Conservation (phyloP, 2,888 invertebrate species). For the Schizotus pectinicornis region DNA sequence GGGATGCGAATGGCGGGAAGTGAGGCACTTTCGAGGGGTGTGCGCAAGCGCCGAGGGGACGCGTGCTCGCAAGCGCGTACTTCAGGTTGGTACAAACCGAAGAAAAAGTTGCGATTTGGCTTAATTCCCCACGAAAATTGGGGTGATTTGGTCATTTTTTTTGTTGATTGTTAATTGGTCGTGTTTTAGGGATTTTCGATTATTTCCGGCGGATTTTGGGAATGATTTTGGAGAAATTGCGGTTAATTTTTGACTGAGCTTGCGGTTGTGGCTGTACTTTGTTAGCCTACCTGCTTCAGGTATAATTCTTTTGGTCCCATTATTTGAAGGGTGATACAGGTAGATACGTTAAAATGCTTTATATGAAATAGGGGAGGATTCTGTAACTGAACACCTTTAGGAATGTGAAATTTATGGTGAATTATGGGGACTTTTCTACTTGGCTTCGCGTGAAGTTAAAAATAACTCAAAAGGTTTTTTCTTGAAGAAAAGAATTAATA, state of each 20-base stretch:
- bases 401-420: conserved; percentile 4
- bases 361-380: conserved; percentile 5
- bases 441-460: no score
- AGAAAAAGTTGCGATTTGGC: neutral
- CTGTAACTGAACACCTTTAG: neutral
- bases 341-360: conserved; percentile 10
- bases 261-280: conserved; percentile 12
- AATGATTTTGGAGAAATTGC: no score
- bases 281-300: conserved; percentile 16
- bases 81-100: neutral
- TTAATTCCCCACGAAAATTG: neutral
- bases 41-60: conserved; percentile 30
- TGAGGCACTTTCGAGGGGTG: conserved; percentile 13
- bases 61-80: neutral
- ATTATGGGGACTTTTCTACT: neutral
- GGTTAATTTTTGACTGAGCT: neutral
- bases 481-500: no score
- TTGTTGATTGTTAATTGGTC: no score
- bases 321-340: conserved; percentile 6
- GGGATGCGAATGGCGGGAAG: conserved; percentile 38
- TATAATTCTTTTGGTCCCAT: conserved; percentile 8
- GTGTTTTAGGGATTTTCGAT: no score
- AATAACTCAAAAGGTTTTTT: no score
- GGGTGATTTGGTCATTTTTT: no score
- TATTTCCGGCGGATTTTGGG: no score